Conservation (phyloP, 2,797 vertebrate species). For the Kryptolebias ocellatus region DNA sequence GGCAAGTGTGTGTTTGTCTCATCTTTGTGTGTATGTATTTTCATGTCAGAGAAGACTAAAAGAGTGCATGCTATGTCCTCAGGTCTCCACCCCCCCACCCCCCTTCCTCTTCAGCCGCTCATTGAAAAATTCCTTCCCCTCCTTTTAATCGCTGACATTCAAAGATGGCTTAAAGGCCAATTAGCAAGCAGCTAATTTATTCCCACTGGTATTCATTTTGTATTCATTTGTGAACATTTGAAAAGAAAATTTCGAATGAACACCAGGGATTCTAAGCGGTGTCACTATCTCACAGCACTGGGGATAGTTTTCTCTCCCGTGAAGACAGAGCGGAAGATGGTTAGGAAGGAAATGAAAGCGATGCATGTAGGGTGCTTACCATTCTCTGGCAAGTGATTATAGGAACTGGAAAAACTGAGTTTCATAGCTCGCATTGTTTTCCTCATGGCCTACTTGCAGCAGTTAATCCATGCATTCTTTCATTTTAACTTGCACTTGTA, state of each 20-base stretch:
- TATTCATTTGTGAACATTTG: conserved; percentile 78
- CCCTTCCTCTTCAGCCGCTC: conserved; percentile 29
- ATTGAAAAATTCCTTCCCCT: conserved; percentile 52
- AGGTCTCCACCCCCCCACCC: conserved; percentile 35
- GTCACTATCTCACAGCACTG: conserved; percentile 47
- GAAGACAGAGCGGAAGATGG: conserved; percentile 30
- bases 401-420: conserved; percentile 59
- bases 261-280: conserved; percentile 62
- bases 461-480: conserved; percentile 66
- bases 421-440: conserved; percentile 62
- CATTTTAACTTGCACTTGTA: conserved; percentile 32
- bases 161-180: conserved; percentile 74
- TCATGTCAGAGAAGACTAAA: conserved; percentile 28
- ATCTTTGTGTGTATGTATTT: conserved; percentile 15
- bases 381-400: conserved; percentile 68
- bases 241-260: conserved; percentile 67
- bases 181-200: conserved; percentile 80
- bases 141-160: conserved; percentile 67
- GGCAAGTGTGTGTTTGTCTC: conserved; percentile 18
- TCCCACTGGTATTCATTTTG: conserved; percentile 73
- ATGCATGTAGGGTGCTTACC: conserved; percentile 54
- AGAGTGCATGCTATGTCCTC: conserved; percentile 28
- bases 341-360: conserved; percentile 55
- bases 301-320: conserved; percentile 33
- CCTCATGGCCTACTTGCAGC: conserved; percentile 66